Base-by-base conservation (phyloP, 2,113 vertebrate species). In the Nerophis lumbriciformis region DNA sequence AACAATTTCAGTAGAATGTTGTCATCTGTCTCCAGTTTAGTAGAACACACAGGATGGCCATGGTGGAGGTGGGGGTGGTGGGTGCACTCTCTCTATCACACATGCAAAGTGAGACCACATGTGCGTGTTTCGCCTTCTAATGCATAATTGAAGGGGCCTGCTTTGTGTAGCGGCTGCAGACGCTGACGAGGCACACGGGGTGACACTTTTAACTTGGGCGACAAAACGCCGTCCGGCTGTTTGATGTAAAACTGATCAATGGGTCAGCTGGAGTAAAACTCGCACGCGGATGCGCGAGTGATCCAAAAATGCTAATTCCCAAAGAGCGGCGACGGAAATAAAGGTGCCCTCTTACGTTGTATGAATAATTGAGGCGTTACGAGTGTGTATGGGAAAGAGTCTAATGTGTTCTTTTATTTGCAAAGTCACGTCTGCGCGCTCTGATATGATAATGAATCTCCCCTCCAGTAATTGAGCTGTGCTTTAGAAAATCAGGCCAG, bases 351-450 rank as follows among this genome's bases (percentile, higher is more conserved):
- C 65, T 59, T 63, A 66, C 65, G 63, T 69, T 66, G 60, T 49
- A 65, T 78, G 77, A 83, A 84, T 85, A 79, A 82, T 70, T 69
- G 39, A 73, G 77, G 57, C 61, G 35, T 66, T 68, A 70, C 60
- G 66, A 55, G 28, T 50, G 59, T 11, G 59, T 36, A 57, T 21
- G 35, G 44, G 47, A 21, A 36, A 44, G n/a, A 13, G 16, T 53
- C 45, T 88, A 85, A 88, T 86, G 66, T 60, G 61, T 77, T 73
- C 75, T 75, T 84, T 83, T 79, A 87, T 85, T 89, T 89, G 85
- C 80, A 77, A 60, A 84, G 81, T 88, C 83, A 86, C 79, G 80
- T 59, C 80, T 71, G 84, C 60, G 70, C 85, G 79, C 80, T 83
- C 66, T 83, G 75, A 86, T 80, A 87, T 88, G 81, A 78, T 83